Conservation (phyloP, 1,140 invertebrate species). For the Teleopsis dalmanni region DNA sequence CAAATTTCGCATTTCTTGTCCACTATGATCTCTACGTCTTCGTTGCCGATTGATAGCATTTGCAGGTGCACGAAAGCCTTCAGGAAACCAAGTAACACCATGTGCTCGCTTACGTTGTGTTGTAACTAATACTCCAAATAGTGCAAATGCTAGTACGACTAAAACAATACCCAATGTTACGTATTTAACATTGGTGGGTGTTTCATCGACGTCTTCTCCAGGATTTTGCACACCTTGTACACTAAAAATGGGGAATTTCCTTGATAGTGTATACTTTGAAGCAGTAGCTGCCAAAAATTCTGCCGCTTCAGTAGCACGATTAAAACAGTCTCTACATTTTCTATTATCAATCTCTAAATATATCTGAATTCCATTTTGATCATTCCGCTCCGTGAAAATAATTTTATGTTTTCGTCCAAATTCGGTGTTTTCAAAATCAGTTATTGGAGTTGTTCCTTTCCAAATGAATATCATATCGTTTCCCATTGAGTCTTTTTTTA, state of each 20-base stretch:
- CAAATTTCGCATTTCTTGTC: slow-evolving; percentile 88
- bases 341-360: slow-evolving; percentile 87
- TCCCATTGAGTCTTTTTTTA: slow-evolving; percentile 72
- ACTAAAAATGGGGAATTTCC: slow-evolving; percentile 76
- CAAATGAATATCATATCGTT: slow-evolving; percentile 87
- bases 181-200: slow-evolving; percentile 64
- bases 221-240: slow-evolving; percentile 57
- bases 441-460: slow-evolving; percentile 54
- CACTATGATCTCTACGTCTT: slow-evolving; percentile 78
- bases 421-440: slow-evolving; percentile 52
- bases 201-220: slow-evolving; percentile 45
- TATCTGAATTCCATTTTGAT: slow-evolving; percentile 68
- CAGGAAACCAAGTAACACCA: slow-evolving; percentile 96
- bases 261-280: slow-evolving; percentile 63
- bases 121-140: slow-evolving; percentile 72
- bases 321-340: slow-evolving; percentile 83
- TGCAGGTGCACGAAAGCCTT: slow-evolving; percentile 76
- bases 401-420: slow-evolving; percentile 58
- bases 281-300: slow-evolving; percentile 80
- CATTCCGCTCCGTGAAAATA: slow-evolving; percentile 48
- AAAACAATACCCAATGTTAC: slow-evolving; percentile 71
- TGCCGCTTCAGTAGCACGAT: slow-evolving; percentile 70
- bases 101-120: slow-evolving; percentile 75
- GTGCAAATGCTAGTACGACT: slow-evolving; percentile 61
- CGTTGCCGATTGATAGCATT: slow-evolving; percentile 61